phyloP scores from a whole-genome alignment of 37 sponge, comb jelly and placozoan genomes.

The Halichondria panicea region DNA sequence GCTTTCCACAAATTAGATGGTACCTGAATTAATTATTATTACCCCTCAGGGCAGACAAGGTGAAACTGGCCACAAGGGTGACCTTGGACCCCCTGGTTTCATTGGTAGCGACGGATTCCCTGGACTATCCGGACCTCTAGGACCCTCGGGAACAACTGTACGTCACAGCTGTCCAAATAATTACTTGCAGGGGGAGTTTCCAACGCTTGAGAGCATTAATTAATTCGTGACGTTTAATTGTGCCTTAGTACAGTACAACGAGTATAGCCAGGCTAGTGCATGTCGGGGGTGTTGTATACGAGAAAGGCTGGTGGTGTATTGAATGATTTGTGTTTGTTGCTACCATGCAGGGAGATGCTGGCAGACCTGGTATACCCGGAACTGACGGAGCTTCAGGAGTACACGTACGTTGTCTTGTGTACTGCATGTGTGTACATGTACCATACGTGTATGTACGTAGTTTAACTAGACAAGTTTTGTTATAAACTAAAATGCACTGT shows the following conservation, averaged over 20 bases:
- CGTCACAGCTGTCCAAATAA: neutral
- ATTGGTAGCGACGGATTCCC: conserved; percentile 27
- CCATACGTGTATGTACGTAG: too few relatives aligned
- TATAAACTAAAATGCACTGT: too few relatives aligned
- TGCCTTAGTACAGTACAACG: too few relatives aligned
- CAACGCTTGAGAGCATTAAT: too few relatives aligned
- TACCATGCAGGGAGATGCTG: conserved; percentile 47
- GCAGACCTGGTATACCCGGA: conserved; percentile 36
- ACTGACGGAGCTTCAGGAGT: conserved; percentile 29
- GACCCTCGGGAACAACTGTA: conserved; percentile 32
- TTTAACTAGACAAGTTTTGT: too few relatives aligned
- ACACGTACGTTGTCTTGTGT: conserved; percentile 12
- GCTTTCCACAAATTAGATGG: neutral
- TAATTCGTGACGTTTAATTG: too few relatives aligned
- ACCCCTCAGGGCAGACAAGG: conserved; percentile 41
- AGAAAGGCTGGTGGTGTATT: too few relatives aligned
- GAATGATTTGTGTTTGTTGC: neutral
- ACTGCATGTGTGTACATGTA: too few relatives aligned
- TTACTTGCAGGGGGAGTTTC: too few relatives aligned
- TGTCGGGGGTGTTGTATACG: too few relatives aligned
- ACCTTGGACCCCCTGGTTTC: conserved; percentile 46
- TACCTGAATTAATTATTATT: neutral
- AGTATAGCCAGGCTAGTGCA: too few relatives aligned
- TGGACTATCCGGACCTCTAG: conserved; percentile 38
- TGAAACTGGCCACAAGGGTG: conserved; percentile 37